A percentile compares a stretch with the other conserved stretches of the same genome.
Conservation (phyloP, 2,888 invertebrate species). For the Prosopocoilus inquinatus region DNA sequence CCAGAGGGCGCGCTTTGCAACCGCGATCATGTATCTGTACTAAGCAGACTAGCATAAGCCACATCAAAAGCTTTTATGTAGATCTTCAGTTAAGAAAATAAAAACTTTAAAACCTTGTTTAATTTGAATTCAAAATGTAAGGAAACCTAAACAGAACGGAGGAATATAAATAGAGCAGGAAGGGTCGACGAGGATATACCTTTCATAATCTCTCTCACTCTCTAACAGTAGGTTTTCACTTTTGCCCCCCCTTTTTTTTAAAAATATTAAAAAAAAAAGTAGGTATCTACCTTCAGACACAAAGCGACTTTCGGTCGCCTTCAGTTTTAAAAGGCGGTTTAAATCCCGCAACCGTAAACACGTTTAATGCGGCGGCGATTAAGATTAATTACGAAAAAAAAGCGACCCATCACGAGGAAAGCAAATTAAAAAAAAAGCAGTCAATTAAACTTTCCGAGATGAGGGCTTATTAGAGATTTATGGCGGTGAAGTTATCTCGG, state of each 20-base stretch:
- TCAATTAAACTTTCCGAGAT: constrained; percentile 4
- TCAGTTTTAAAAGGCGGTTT: too few relatives aligned
- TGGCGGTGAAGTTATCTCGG: background rate
- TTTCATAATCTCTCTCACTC: too few relatives aligned
- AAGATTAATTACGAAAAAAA: background rate
- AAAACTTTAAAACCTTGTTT: constrained; percentile 50
- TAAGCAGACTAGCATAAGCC: constrained; percentile 44
- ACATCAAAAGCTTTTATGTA: constrained; percentile 52
- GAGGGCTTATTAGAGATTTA: constrained; percentile 5
- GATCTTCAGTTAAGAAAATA: constrained; percentile 50
- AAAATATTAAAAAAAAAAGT: too few relatives aligned
- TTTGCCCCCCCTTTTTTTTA: too few relatives aligned
- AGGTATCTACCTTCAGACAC: too few relatives aligned
- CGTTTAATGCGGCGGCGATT: background rate
- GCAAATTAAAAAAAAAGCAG: constrained; percentile 2
- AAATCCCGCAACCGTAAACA: background rate
- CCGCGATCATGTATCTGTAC: constrained; percentile 38
- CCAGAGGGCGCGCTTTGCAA: constrained; percentile 42
- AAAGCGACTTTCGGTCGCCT: too few relatives aligned
- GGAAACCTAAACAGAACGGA: constrained; percentile 30
- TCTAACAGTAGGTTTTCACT: too few relatives aligned
- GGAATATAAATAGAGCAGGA: constrained; percentile 25
- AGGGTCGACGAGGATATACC: background rate
- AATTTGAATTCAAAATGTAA: constrained; percentile 40
- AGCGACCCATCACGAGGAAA: background rate